These are phyloP conservation scores for Daphoenositta chrysoptera DNA, from an alignment of 2,113 vertebrate species.

Conservation along the genomic window DNA sequence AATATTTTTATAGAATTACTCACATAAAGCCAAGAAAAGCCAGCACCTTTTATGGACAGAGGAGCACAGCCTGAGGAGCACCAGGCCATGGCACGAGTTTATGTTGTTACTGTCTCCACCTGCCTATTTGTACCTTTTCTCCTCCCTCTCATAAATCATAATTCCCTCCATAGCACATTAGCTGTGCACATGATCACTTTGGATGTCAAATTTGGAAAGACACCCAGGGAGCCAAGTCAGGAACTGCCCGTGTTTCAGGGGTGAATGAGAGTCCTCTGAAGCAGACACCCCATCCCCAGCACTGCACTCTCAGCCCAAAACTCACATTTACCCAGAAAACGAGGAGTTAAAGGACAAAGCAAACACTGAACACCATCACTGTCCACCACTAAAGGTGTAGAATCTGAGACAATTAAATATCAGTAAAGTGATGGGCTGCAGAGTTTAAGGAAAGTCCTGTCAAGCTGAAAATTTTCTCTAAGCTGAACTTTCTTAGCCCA, in stretches of 20 bases:
- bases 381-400: background rate
- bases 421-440: background rate
- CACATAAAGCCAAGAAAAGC: background rate
- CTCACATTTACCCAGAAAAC: rapidly evolving
- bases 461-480: background rate
- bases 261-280: background rate
- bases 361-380: background rate
- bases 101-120: background rate
- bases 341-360: background rate
- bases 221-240: background rate
- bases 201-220: background rate
- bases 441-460: background rate
- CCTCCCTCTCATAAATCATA: background rate
- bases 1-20: background rate
- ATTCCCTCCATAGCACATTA: background rate
- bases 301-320: background rate
- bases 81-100: rapidly evolving
- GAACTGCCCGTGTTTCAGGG: background rate
- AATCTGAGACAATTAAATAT: background rate
- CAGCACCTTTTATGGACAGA: background rate
- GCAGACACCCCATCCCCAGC: background rate
- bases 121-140: background rate
- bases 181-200: background rate
- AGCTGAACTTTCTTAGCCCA: background rate
- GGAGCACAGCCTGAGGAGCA: background rate